Base-by-base conservation (phyloP, 64 coral and sea anemone genomes). In the Montipora capricornis region DNA sequence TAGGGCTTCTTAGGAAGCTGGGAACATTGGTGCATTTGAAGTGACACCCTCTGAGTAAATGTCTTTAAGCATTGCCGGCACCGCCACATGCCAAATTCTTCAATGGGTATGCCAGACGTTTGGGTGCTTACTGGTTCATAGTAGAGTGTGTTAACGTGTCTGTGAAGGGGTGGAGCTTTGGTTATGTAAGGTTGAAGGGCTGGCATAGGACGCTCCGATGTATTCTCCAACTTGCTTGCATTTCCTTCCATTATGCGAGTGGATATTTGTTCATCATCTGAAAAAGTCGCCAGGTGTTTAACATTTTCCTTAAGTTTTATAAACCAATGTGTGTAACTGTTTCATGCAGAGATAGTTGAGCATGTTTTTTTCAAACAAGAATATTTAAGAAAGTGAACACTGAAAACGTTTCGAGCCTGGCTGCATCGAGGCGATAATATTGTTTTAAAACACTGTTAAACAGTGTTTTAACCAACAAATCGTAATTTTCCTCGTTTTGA, bases 61-160 rank as follows among this genome's bases (percentile, higher is more conserved):
- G 94, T 92, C 74, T 95, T 91, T 64, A 88, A 67, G 66, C 94
- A 95, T 50, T 95, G 94, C 29, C 90, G 76, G 83, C 94, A 95
- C 74, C 90, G 61, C 94, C 94, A 95, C 78, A 88, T 93, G 47
- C 92, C 87, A 20, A 93, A 88, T 15, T 93, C 92, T 22, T 93
- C 92, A 2, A 64, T 24, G 9, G 82, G 47, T 12, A 51, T 71
- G 46, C 64, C 66, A 19, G 66, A 86, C 71, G 66, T 73, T 11
- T 73, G 58, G 47, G 59, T 68, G 62, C 37, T 14, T 3, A 49
- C 45, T 24, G 15, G 64, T 12, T 86, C 82, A 20, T 70, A 20
- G 47, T 86, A 13, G 12, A 71, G 20, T 6, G 47, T 62, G 76
- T 90, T 90, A 12, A 69, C 59, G 19, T 51, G 44, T 20, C 12